Percentiles rank a stretch among this genome's conserved stretches.
Evolutionary conservation across 2,888 invertebrate species (phyloP).

Genomic region (Tridacna crocea): DNA sequence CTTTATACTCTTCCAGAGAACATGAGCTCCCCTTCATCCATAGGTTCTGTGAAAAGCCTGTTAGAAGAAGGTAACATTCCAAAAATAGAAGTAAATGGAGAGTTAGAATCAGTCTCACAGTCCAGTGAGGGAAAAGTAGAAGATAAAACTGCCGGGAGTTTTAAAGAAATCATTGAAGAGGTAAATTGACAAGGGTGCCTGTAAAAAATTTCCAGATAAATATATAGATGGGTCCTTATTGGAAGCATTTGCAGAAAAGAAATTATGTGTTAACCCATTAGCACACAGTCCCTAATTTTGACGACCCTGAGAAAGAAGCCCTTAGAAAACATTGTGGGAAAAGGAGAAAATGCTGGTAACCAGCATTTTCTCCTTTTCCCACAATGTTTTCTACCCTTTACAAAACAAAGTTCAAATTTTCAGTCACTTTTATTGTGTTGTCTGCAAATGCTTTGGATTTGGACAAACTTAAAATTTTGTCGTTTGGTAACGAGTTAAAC

Average conservation of each 20-base stretch:
- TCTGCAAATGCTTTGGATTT: no score
- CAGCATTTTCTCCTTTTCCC: neutral
- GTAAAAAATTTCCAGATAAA: no score
- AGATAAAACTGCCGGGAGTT: neutral
- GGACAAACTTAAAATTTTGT: no score
- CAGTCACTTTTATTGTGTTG: no score
- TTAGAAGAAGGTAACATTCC: neutral
- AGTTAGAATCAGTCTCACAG: neutral
- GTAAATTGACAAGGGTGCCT: neutral
- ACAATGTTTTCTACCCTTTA: neutral
- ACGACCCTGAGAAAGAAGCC: no score
- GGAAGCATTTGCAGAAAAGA: no score
- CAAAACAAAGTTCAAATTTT: no score
- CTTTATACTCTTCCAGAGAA: no score
- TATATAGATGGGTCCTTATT: no score
- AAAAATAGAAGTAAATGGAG: neutral
- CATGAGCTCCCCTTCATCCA: neutral
- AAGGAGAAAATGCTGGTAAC: neutral
- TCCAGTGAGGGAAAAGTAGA: neutral
- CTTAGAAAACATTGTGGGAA: neutral
- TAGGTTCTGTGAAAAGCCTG: conserved; percentile 5
- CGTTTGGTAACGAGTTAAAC: no score
- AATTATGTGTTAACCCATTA: no score
- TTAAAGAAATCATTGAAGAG: neutral
- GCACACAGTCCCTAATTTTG: no score